phyloP scores from a whole-genome alignment of 2,113 vertebrate species.

The Corythornis vintsioides region DNA sequence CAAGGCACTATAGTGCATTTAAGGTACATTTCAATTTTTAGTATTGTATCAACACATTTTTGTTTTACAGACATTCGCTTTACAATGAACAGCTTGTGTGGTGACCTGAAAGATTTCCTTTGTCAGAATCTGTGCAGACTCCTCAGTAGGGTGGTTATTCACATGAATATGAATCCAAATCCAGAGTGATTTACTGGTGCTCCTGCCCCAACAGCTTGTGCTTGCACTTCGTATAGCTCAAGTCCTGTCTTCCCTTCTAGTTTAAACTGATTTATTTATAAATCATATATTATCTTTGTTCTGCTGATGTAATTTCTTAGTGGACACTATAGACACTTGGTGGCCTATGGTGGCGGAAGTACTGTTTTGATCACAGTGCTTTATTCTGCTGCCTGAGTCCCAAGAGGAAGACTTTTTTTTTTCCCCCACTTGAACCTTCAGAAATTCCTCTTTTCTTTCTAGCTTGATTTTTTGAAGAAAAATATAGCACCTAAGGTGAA shows the following conservation, averaged over 20 bases:
- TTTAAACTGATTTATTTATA: not conserved
- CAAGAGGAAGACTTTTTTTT: not conserved
- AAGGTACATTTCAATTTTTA: constrained; percentile 30
- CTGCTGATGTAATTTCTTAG: not conserved
- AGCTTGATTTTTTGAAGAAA: not conserved
- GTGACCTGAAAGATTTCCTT: constrained; percentile 10
- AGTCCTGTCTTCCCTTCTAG: not conserved
- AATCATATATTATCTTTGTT: not conserved
- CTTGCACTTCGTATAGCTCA: not conserved
- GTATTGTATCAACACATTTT: not conserved
- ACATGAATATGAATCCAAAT: not conserved
- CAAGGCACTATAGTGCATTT: not conserved
- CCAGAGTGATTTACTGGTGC: not conserved
- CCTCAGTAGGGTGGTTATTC: not conserved
- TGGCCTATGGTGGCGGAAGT: not conserved
- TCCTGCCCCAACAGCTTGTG: not conserved
- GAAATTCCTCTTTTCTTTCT: not conserved
- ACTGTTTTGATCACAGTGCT: not conserved
- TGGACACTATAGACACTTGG: not conserved
- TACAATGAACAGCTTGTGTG: constrained; percentile 48
- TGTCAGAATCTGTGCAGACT: not conserved
- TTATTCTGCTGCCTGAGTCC: not conserved
- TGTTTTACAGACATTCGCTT: constrained; percentile 30
- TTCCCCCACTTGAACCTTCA: not conserved
- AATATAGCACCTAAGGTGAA: not conserved